A percentile compares a stretch with the other conserved stretches of the same genome.
Conservation (phyloP, 2,797 vertebrate genomes). For the Anguilla megastoma region DNA sequence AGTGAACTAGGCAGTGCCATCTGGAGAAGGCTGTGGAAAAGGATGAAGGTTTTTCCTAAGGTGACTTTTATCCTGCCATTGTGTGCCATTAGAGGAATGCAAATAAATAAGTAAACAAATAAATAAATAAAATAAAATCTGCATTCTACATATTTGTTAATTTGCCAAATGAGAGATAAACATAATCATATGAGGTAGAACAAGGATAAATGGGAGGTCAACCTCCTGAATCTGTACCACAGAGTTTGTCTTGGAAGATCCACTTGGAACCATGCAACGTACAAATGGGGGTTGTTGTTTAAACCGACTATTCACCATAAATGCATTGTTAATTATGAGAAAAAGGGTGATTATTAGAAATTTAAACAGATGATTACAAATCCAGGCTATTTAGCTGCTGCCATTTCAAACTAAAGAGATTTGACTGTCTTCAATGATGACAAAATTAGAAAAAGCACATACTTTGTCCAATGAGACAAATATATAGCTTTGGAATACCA, state of each 20-base stretch:
- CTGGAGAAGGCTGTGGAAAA: background rate
- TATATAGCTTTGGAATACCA: background rate
- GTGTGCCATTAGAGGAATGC: background rate
- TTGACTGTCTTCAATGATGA: background rate
- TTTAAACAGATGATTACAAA: too few relatives aligned
- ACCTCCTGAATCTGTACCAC: background rate
- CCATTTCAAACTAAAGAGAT: too few relatives aligned
- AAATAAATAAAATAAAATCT: background rate
- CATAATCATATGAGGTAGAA: background rate
- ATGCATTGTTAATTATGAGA: too few relatives aligned
- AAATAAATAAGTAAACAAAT: background rate
- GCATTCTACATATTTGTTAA: background rate
- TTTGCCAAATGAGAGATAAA: background rate
- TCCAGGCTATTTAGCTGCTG: too few relatives aligned
- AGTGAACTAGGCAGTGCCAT: background rate
- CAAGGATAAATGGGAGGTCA: background rate
- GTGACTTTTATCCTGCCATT: background rate
- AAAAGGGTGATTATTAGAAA: too few relatives aligned
- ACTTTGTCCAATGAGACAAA: background rate
- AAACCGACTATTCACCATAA: background rate
- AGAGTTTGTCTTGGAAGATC: background rate
- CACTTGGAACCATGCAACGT: background rate
- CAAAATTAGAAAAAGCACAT: background rate
- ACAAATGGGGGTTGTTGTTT: background rate
- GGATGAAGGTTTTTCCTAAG: conserved; percentile 13